These are phyloP conservation scores for Plumapathes pennacea DNA, from an alignment of 92 coral and sea anemone genomes.

Conservation along the genomic window DNA sequence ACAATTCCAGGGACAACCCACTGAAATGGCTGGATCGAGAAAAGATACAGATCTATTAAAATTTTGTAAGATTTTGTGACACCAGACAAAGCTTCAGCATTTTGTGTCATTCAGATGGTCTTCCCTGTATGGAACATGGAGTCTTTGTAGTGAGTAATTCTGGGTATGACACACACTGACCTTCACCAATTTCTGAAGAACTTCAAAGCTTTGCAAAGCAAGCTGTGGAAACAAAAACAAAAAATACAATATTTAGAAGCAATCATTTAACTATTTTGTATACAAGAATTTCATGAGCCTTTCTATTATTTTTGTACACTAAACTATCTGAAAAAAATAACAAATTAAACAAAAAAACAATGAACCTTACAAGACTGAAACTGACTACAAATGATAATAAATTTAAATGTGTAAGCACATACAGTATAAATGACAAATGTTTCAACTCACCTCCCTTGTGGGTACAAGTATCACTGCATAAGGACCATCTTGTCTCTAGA, in stretches of 20 bases:
- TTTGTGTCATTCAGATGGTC: not conserved
- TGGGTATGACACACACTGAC: constrained; percentile 35
- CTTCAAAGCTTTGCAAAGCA: constrained; percentile 86
- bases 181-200: constrained; percentile 79
- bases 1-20: constrained; percentile 97
- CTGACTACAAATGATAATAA: not conserved
- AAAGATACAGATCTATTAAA: not conserved
- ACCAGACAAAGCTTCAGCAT: not conserved
- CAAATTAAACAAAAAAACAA: too few relatives aligned
- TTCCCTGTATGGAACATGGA: too few relatives aligned
- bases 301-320: too few relatives aligned
- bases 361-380: too few relatives aligned
- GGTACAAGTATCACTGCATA: constrained; percentile 91
- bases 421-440: too few relatives aligned
- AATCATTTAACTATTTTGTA: too few relatives aligned
- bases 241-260: not conserved
- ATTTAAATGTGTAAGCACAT: too few relatives aligned
- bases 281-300: too few relatives aligned
- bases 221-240: constrained; percentile 38
- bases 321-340: too few relatives aligned
- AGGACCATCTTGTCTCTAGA: constrained; percentile 86
- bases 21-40: constrained; percentile 72
- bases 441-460: constrained; percentile 89
- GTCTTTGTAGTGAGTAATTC: too few relatives aligned
- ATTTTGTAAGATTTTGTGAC: not conserved